Evolutionary conservation across 1,140 invertebrate genomes (phyloP), one percentile per base, ranked within the genome.

Genomic region (Hestina assimilis): DNA sequence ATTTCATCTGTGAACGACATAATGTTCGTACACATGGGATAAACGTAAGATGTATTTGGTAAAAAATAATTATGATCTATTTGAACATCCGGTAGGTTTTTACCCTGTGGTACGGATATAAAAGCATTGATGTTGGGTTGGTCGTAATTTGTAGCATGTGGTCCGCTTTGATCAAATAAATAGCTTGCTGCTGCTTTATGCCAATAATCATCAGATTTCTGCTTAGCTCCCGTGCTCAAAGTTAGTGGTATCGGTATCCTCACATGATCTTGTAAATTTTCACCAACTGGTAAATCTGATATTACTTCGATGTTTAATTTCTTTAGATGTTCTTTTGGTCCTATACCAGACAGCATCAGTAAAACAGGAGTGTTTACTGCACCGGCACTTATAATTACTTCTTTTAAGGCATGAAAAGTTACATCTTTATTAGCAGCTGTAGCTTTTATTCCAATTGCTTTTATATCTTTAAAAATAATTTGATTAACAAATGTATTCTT

Each of bases 231-330:
- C 24, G 89, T 91, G 14, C 92, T 83, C 15, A 91, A 63, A 43
- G 92, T 93, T 0, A 89, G 89, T 21, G 93, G 80, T 4, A 93
- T 92, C 1, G 92, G 88, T 58, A 93, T 93, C 11, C 91, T 91
- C 6, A 94, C 87, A 62, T 96, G 95, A 75, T 95, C 95, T 84
- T 94, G 93, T 0, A 95, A 74, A 75, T 95, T 95, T 57, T 91
- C 89, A 1, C 94, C 94, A 2, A 95, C 94, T 3, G 90, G 92
- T 3, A 94, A 85, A 87, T 96, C 91, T 11, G 89, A 82, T n/a
- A 93, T 52, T 0, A 92, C 83, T 0, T 90, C 72, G 11, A 95
- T 92, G 0, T 83, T 83, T 15, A 91, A 59, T 19, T 90, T 71
- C 47, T 83, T 69, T 1, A 96, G 77, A 69, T 95, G 94, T 19